Evolutionary conservation across 1,140 invertebrate genomes (phyloP).

Genomic region (Himalopsyche phryganea): DNA sequence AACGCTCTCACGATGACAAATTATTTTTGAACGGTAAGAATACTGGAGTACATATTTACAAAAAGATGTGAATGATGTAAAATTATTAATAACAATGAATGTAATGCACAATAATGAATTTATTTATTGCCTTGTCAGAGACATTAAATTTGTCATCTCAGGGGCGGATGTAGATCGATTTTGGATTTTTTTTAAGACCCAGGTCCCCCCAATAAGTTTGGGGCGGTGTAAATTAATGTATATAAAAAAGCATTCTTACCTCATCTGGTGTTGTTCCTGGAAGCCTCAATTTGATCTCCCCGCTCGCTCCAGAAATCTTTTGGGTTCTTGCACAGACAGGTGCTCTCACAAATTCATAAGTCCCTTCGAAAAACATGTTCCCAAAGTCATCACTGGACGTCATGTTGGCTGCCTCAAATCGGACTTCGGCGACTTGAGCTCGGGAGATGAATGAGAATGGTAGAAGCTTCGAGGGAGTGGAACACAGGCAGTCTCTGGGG

Average conservation of each 20-base stretch:
- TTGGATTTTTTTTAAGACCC: too few relatives aligned
- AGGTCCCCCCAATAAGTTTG: too few relatives aligned
- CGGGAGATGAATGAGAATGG: conserved; percentile 76
- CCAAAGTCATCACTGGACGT: conserved; percentile 78
- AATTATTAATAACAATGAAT: too few relatives aligned
- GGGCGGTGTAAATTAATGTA: too few relatives aligned
- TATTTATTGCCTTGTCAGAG: too few relatives aligned
- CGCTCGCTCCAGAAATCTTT: conserved; percentile 69
- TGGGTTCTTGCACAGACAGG: conserved; percentile 63
- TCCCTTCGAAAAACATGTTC: conserved; percentile 78
- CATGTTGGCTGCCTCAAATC: conserved; percentile 79
- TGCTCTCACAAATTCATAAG: conserved; percentile 75
- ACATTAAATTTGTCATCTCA: too few relatives aligned
- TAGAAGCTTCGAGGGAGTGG: conserved; percentile 41
- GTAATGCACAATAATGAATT: too few relatives aligned
- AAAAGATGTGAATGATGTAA: too few relatives aligned
- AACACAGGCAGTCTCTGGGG: conserved; percentile 61
- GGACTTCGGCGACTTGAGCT: conserved; percentile 73
- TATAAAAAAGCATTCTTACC: conserved; percentile 48
- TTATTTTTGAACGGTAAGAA: too few relatives aligned
- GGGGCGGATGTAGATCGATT: too few relatives aligned
- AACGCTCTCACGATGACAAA: too few relatives aligned
- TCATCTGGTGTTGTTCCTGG: conserved; percentile 59
- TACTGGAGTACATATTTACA: too few relatives aligned
- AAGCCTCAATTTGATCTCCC: conserved; percentile 64